Percentiles rank a stretch among this genome's conserved stretches.
Conservation (phyloP, 2,797 vertebrate species). For the Crenichthys baileyi region DNA sequence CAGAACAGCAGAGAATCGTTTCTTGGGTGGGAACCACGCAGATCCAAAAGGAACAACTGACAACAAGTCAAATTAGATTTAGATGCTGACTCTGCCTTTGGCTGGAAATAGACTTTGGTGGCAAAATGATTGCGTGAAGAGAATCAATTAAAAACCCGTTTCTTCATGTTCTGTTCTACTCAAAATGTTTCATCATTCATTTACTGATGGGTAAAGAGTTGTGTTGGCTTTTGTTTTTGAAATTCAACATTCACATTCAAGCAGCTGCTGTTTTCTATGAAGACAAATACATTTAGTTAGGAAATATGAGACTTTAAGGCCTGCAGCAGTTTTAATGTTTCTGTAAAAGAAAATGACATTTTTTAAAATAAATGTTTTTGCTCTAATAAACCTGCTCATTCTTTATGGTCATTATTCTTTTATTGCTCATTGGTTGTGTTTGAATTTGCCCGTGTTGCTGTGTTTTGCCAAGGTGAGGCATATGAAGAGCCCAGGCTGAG, state of each 20-base stretch:
- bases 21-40: conserved; percentile 32
- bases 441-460: background rate
- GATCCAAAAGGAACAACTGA: conserved; percentile 2
- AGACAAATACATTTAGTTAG: background rate
- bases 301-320: background rate
- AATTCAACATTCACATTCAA: no score
- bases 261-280: background rate
- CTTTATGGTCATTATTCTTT: background rate
- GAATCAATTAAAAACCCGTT: conserved; percentile 3
- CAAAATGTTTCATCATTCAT: background rate
- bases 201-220: conserved; percentile 3
- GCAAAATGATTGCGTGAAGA: background rate
- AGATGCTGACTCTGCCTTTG: background rate
- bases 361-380: no score
- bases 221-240: conserved; percentile 6
- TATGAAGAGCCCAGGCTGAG: conserved; percentile 94
- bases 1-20: conserved; percentile 23
- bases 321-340: background rate
- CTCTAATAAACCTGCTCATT: background rate
- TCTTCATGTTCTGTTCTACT: conserved; percentile 8
- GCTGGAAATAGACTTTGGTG: conserved; percentile 1
- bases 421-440: background rate
- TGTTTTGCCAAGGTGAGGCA: conserved; percentile 78
- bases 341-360: background rate
- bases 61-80: conserved; percentile 11